phyloP scores from a whole-genome alignment of 1,140 invertebrate genomes.

The Pteromalus puparum region DNA sequence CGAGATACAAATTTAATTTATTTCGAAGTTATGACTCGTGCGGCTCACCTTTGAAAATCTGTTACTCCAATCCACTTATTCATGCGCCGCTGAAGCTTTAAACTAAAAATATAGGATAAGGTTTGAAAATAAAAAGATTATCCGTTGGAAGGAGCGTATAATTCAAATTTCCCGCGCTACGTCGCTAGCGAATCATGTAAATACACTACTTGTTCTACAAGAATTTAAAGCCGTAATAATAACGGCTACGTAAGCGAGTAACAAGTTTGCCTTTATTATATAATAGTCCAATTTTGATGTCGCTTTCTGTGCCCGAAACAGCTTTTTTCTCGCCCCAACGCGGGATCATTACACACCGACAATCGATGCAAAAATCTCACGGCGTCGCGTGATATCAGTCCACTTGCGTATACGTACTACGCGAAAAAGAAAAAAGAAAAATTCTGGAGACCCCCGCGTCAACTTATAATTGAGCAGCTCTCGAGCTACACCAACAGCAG shows the following conservation, averaged over 20 bases:
- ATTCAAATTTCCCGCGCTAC: neutral
- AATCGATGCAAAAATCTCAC: slow-evolving; percentile 13
- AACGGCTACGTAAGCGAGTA: neutral
- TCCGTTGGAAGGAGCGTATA: neutral
- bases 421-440: slow-evolving; percentile 2
- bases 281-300: slow-evolving; percentile 33
- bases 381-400: slow-evolving; percentile 10
- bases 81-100: no score
- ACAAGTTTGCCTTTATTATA: slow-evolving; percentile 2
- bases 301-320: neutral
- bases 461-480: neutral
- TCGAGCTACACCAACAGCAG: neutral
- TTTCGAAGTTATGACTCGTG: neutral
- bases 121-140: neutral
- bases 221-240: neutral
- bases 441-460: neutral
- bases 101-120: no score
- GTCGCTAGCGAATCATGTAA: neutral
- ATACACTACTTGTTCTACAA: neutral
- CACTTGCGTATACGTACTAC: slow-evolving; percentile 5
- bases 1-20: neutral
- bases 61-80: neutral
- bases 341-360: neutral
- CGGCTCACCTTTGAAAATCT: neutral
- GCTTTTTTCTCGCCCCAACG: neutral